Base-by-base conservation (phyloP, 2,113 vertebrate genomes). In the Pungitius pungitius region DNA sequence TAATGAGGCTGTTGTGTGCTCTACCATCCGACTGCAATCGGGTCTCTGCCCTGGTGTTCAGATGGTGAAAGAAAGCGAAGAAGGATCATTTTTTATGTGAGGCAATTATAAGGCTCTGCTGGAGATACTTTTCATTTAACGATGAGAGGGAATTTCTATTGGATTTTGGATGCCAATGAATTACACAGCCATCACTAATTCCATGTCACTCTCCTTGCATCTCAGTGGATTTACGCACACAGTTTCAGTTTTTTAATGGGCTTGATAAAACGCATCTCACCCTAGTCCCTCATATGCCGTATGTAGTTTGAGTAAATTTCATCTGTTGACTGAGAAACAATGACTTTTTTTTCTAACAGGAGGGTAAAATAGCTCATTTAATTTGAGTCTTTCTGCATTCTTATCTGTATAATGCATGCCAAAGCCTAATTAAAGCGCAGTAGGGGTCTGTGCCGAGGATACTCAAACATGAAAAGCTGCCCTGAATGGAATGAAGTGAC, bases 361-460 rank as follows among this genome's bases (percentile, higher is more conserved):
- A 52, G 51, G 60, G 13, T 27, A 1, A 6, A 8, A 56, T 51
- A 22, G 26, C 51, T 76, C 40, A 58, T 79, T 63, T 71, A 57
- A 74, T 62, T 27, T 73, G 55, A 81, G 80, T 37, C 58, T 88
- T 27, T 87, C 60, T 88, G 72, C 63, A 66, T 65, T 79, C 67
- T 65, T 47, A 51, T 84, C 66, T 81, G 70, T 81, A 58, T 62
- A 82, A 85, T 70, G 71, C 33, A 80, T 14, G 51, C 63, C 70
- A 81, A 54, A 80, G 70, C 81, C 83, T 87, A 87, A 86, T 89
- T 81, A 82, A 89, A 86, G 81, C 82, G 85, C 77, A 74, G 55
- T 64, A 75, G 74, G 61, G 77, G 79, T 72, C 55, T 63, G 69
- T 61, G 75, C 54, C 18, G 60, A 78, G 77, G 72, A 87, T 81